These are phyloP conservation scores for Synergus umbraculus DNA, from an alignment of 2,888 invertebrate genomes.

Conservation along the genomic window DNA sequence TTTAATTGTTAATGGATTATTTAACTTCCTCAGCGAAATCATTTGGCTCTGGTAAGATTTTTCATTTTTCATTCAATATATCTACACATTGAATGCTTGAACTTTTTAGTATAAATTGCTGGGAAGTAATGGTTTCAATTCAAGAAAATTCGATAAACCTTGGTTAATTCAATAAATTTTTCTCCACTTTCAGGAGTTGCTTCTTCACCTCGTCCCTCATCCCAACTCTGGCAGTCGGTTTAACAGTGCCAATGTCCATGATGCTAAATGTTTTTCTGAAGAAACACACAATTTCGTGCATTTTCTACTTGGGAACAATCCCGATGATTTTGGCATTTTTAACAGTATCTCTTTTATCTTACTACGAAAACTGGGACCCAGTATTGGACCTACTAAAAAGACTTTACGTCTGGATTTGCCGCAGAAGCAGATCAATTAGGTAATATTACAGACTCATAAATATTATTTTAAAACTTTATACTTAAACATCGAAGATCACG, in stretches of 20 bases:
- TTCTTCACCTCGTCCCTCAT: constrained; percentile 94
- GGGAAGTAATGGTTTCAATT: too few species aligned
- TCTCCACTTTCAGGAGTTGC: constrained; percentile 86
- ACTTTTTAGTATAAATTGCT: too few species aligned
- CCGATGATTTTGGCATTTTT: constrained; percentile 89
- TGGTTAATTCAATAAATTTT: not conserved
- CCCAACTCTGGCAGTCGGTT: constrained; percentile 90
- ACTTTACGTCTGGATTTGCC: constrained; percentile 78
- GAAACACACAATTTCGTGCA: constrained; percentile 82
- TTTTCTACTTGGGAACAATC: constrained; percentile 88
- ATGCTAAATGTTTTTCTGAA: constrained; percentile 88
- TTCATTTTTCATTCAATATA: not conserved
- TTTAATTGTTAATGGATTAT: constrained; percentile 89
- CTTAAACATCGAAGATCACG: not conserved
- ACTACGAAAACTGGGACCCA: constrained; percentile 91
- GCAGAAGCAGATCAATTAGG: constrained; percentile 78
- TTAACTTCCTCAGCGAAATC: constrained; percentile 94
- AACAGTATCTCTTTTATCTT: constrained; percentile 83
- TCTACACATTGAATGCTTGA: constrained; percentile 15
- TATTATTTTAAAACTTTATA: not conserved
- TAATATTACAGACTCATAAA: constrained; percentile 60
- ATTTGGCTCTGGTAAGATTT: constrained; percentile 91
- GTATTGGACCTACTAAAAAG: constrained; percentile 81
- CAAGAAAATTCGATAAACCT: too few species aligned
- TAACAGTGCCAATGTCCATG: constrained; percentile 94